Base-by-base conservation (phyloP, 2,888 invertebrate species). In the Heliconius erato region DNA sequence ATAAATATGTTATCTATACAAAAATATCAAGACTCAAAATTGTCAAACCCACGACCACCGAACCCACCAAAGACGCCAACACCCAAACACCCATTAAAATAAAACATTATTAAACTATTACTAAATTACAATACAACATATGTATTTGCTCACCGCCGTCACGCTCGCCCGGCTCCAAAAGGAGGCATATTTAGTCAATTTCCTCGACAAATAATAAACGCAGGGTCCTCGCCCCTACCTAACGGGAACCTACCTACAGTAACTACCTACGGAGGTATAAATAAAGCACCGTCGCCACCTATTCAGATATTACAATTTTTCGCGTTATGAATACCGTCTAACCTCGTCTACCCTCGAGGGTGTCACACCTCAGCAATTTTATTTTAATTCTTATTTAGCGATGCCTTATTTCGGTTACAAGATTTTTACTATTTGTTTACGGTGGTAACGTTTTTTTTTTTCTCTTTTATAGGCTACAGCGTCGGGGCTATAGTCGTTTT, bases 381-480 rank as follows among this genome's bases (percentile, higher is more conserved):
- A 94, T 94, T 95, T 95, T 95, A 96, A 95, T 95, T 95, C 95
- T 94, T 95, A 94, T 95, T 96, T 95, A 95, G 93, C 94, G 92
- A 92, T 93, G 90, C 93, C 94, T 94, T 95, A 93, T 95, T 95
- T 94, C 92, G 94, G 92, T 94, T 94, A 95, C 95, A 95, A 94
- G 94, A 94, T 94, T 95, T 94, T 95, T 95, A 95, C 94, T 94
- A 95, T 95, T 95, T 95, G 95, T 95, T 95, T 95, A 95, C 91
- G 92, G 92, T 90, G 89, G 90, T 91, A 92, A 94, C 94, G 92
- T 89, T 90, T 90, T 90, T 90, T 90, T 90, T 90, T 89, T 63
- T 63, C n/a, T 63, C 49, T 49, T 40, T 54, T 54, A 54, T 90
- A 87, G 87, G 86, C 87, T 83, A 65, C 65, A 54, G 89, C 90